These are phyloP conservation scores for Didymodactylos carnosus DNA, from an alignment of 2,888 invertebrate genomes.

Conservation along the genomic window DNA sequence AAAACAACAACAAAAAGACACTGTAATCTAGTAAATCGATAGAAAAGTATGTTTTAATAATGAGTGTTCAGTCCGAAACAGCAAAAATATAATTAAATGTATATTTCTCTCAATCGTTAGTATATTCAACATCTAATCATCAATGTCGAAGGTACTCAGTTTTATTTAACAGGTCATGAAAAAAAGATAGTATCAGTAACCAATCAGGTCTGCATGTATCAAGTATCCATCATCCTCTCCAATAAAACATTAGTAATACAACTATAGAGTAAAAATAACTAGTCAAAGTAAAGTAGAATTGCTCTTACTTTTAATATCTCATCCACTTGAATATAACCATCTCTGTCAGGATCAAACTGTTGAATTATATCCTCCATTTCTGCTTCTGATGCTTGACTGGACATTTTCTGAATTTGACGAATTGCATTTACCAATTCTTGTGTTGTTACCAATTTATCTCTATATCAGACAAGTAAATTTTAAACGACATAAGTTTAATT, in stretches of 20 bases:
- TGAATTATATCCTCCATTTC: neutral
- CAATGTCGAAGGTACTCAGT: too few species aligned
- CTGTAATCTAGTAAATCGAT: neutral
- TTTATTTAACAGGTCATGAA: too few species aligned
- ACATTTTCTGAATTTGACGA: neutral
- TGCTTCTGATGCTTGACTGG: neutral
- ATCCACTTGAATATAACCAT: neutral
- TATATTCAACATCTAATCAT: too few species aligned
- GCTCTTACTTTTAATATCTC: neutral
- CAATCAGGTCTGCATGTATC: too few species aligned
- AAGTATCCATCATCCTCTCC: too few species aligned
- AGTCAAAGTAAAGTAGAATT: too few species aligned
- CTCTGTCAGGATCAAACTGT: neutral
- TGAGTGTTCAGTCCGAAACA: too few species aligned
- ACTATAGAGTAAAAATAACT: too few species aligned
- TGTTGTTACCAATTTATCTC: neutral
- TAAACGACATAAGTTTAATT: neutral
- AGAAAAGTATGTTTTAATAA: neutral
- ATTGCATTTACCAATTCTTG: neutral
- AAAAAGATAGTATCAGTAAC: too few species aligned
- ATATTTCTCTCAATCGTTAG: too few species aligned
- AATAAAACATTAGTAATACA: too few species aligned
- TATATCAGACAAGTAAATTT: neutral
- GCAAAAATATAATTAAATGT: too few species aligned
- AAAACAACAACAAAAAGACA: neutral